Percentiles rank a stretch among this genome's conserved stretches.
Conservation (phyloP, 1,140 invertebrate genomes). For the Papilio aristodemus region DNA sequence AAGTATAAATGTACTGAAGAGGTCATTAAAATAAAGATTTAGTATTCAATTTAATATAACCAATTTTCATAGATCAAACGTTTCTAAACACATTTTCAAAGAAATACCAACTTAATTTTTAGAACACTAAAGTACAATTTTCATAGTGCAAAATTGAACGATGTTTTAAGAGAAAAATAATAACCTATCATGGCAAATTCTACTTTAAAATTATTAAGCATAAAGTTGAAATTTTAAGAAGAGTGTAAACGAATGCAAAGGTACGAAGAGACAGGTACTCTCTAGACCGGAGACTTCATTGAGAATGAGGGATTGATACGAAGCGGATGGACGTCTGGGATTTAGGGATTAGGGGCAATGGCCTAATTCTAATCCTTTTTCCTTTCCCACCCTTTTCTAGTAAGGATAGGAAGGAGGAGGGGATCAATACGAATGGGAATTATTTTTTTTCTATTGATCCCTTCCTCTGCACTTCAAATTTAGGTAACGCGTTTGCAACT, state of each 20-base stretch:
- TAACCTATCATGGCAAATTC: not conserved
- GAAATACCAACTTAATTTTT: slow-evolving; percentile 3
- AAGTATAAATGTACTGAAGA: slow-evolving; percentile 28
- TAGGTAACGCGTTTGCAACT: no score
- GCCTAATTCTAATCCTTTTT: no score
- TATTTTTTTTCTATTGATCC: no score
- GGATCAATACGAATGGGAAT: no score
- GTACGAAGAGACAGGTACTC: slow-evolving; percentile 27
- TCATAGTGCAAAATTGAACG: not conserved
- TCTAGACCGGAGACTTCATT: slow-evolving; percentile 33
- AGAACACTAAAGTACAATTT: not conserved
- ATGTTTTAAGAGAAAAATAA: not conserved
- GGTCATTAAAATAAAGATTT: slow-evolving; percentile 35
- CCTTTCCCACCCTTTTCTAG: slow-evolving; percentile 22
- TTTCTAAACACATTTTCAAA: slow-evolving; percentile 1
- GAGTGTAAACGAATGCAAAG: slow-evolving; percentile 8
- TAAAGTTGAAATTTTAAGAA: slow-evolving; percentile 22
- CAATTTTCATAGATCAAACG: slow-evolving; percentile 33
- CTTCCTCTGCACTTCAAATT: no score
- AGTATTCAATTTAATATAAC: slow-evolving; percentile 35
- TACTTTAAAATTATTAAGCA: not conserved
- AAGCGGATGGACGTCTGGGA: slow-evolving; percentile 30
- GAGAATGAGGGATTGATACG: slow-evolving; percentile 34
- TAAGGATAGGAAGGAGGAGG: no score
- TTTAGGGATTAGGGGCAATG: slow-evolving; percentile 29